Evolutionary conservation across 2,888 invertebrate genomes (phyloP), one percentile per base, ranked within the genome.

Genomic region (Caenorhabditis panamensis): DNA sequence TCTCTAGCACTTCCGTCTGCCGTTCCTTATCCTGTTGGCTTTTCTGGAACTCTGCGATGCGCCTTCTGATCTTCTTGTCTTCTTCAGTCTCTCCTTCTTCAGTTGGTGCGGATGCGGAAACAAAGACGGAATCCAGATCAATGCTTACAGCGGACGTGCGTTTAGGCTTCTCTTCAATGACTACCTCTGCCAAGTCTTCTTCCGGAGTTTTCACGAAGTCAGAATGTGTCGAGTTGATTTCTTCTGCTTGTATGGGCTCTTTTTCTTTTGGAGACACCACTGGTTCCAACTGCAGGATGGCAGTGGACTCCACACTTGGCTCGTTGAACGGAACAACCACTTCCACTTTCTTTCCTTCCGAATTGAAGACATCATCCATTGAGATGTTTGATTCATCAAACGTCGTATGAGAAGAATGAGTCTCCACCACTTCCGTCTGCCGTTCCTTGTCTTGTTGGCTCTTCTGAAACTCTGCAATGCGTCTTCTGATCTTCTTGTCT

Each of bases 11-110:
- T 36, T 28, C 22, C 31, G 24, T 22, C n/a, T 51, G 64, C 1
- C n/a, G 13, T 9, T 62, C 20, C 22, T 53, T 47, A 18, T 62
- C 61, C 18, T 51, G 54, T 13, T 44, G 26, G 11, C 24, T 62
- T 26, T 22, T 72, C 37, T 47, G 44, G 63, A 72, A 72, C 36
- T 72, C 72, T 24, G 62, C 36, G 6, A 72, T 64, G n/a, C 58
- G 20, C 16, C 28, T 58, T 11, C 22, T 18, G 9, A 64, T 58
- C 20, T 44, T 44, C 16, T 13, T 16, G 5, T 49, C 58, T 36
- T 63, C 72, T 20, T 63, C 51, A 16, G 36, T 51, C 1, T 53
- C 44, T 31, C 37, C 54, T 22, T 11, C 11, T 11, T 36, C 6
- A 36, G 5, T 11, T 36, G 36, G 11, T 11, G 36, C 5, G 36